Conservation (phyloP, 2,113 vertebrate genomes). For the Clinocottus analis region DNA sequence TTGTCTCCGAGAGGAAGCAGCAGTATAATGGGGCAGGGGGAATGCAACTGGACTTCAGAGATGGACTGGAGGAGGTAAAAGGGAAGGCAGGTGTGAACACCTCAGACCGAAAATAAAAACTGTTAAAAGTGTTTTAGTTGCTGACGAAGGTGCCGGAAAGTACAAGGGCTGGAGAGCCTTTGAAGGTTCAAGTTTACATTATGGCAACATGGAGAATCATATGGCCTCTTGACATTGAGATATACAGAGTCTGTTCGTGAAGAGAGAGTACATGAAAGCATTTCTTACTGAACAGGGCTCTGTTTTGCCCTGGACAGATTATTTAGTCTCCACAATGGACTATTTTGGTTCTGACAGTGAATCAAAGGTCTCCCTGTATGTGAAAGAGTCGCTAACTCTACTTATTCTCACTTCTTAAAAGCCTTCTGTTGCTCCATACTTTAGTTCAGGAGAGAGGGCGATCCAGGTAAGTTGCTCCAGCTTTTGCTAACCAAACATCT, state of each 20-base stretch:
- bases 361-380: neutral
- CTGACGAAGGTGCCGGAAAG: conserved; percentile 25
- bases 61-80: conserved; percentile 27
- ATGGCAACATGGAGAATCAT: conserved; percentile 1
- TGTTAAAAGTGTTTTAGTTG: conserved; percentile 41
- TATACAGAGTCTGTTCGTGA: neutral
- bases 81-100: conserved; percentile 15
- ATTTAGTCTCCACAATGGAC: neutral
- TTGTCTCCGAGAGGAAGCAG: conserved; percentile 36
- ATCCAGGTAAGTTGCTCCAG: neutral
- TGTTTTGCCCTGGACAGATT: neutral
- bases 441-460: neutral
- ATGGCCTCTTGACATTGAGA: conserved; percentile 32
- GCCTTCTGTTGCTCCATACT: neutral
- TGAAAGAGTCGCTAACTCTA: neutral
- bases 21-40: conserved; percentile 48
- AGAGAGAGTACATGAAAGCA: neutral
- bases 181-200: conserved; percentile 2
- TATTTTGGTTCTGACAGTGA: neutral
- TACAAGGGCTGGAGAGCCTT: neutral
- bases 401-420: too few relatives aligned
- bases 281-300: neutral
- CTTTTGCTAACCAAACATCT: neutral
- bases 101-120: conserved; percentile 18
- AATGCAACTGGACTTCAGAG: conserved; percentile 42